Evolutionary conservation across 2,113 vertebrate genomes (phyloP), one percentile per base, ranked within the genome.

Genomic region (Ammodytes dubius): DNA sequence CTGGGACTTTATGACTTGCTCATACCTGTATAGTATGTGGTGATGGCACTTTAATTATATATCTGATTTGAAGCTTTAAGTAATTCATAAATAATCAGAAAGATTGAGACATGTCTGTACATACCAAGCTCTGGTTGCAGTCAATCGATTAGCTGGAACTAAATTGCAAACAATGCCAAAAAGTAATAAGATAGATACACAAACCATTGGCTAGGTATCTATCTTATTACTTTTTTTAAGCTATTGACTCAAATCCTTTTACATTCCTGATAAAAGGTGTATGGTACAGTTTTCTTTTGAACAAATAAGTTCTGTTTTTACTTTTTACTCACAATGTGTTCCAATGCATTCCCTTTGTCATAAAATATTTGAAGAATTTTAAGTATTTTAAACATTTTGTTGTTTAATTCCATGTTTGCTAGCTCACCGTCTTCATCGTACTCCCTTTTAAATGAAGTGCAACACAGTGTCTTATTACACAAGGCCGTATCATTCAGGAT

Each of bases 21-120:
- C 35, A 27, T 37, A 60, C 12, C 15, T 81, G 53, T 63, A 13
- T 60, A 65, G 53, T 63, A 13, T 60, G 68, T 42, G 11, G 3
- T 45, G 69, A 63, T 46, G 70, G 6, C 4, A 37, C 13, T 45
- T 11, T 72, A 15, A 42, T 81, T 78, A 39, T 68, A 39, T 57
- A 50, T 73, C 59, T 75, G 39, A 78, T 70, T 73, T 69, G 70
- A 77, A 66, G 56, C 72, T 90, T 76, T 71, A 67, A 74, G 50
- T 71, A 52, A 56, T 69, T 69, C 39, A 76, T 84, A 69, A 68
- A 74, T 73, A 82, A 58, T 60, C 15, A 53, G 9, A 59, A 54
- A 67, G 69, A 67, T 77, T 49, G 68, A 45, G 58, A 64, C 56
- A 79, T 52, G n/a, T 52, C 66, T 56, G 11, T 7, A 43, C 69